Evolutionary conservation across 1,140 invertebrate species (phyloP), one percentile per base, ranked within the genome.

Genomic region (Radopholus similis): DNA sequence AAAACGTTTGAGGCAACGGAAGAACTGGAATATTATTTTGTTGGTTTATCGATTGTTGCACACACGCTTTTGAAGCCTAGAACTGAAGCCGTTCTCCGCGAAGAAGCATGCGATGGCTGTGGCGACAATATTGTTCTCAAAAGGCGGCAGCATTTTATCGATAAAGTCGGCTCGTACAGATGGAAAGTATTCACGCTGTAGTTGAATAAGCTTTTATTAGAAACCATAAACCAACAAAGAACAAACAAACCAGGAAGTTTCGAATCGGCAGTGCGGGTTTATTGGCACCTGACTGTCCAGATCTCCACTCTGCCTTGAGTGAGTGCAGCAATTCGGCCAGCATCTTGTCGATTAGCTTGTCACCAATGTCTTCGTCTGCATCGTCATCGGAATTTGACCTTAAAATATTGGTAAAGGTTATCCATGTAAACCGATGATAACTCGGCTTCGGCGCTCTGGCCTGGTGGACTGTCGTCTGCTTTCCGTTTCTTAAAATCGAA

Each of bases 71-170:
- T 47, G 65, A 9, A 68, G 38, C 32, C 56, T 64, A 2, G 21
- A 9, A 1, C 26, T 47, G 28, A 68, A 35, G 18, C 35, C 51
- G 66, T 68, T 68, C 26, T 68, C 64, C 26, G 54, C 40, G 32
- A 68, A 68, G n/a, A 68, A 68, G n/a, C 66, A 68, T 6, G 66
- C 42, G 38, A 68, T 44, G 9, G 66, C 67, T 28, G 30, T 26
- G 5, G 66, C 34, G 5, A 56, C 63, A 21, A 68, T 30, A 18
- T 30, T 18, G 28, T 53, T 53, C 6, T 68, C 35, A 18, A 68
- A 68, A 21, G 21, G n/a, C 35, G 26, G 49, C 15, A 68, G 11
- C 18, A 68, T 55, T 57, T 21, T 70, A 21, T 8, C 35, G 40
- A 68, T 53, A 13, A 68, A 68, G 11, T 64, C 64, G 9, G 49